A percentile compares a stretch with the other conserved stretches of the same genome.
phyloP scores from a whole-genome alignment of 2,113 vertebrate genomes.

The Salvelinus fontinalis region DNA sequence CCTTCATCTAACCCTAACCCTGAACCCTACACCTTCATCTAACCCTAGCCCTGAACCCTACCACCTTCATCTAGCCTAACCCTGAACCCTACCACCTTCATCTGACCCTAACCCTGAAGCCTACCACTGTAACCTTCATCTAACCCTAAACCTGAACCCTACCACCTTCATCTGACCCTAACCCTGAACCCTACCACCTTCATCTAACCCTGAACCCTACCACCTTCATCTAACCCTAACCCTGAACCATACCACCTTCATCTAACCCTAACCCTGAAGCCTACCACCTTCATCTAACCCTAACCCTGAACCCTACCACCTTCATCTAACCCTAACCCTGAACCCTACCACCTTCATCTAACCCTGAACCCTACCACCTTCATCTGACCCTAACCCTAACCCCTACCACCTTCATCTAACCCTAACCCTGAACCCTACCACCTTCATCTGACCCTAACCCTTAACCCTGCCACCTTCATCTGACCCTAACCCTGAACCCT shows the following conservation, averaged over 20 bases:
- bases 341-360: too few species aligned
- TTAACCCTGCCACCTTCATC: background rate
- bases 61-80: background rate
- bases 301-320: too few species aligned
- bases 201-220: background rate
- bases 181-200: background rate
- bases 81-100: background rate
- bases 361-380: too few species aligned
- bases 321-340: too few species aligned
- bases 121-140: background rate
- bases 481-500: too few species aligned
- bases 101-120: too few species aligned
- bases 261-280: background rate
- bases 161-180: too few species aligned
- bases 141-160: background rate
- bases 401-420: too few species aligned
- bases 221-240: background rate
- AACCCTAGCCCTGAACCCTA: too few species aligned
- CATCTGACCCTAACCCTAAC: too few species aligned
- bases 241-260: background rate
- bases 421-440: too few species aligned
- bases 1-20: background rate
- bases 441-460: too few species aligned
- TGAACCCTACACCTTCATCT: background rate
- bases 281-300: background rate